Base-by-base conservation (phyloP, 2,888 invertebrate genomes). In the Polyommatus iphigenia region DNA sequence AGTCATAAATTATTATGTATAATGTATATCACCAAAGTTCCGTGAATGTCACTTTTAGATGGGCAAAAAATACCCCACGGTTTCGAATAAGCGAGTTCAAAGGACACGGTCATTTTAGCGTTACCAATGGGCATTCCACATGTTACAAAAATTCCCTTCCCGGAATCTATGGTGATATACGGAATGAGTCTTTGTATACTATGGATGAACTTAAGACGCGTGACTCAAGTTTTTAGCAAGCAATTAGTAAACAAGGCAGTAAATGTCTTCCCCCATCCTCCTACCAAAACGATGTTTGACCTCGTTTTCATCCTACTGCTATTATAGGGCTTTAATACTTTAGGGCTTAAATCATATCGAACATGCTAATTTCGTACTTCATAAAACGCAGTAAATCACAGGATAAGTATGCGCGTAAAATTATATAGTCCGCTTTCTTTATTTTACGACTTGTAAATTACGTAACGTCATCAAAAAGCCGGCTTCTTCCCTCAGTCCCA, bases 401-500 rank as follows among this genome's bases (percentile, higher is more conserved):
- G 67, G 29, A 29, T 32, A 32, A 67, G 15, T 29, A 67, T 67
- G 29, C 29, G 29, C 67, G 29, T 32, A 29, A 67, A 67, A 32
- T 67, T 67, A 32, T 32, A 67, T 67, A 67, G 29, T 15, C 29
- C 67, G 67, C 67, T 67, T 67, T 67, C 67, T 15, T 67, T 67
- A 29, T 67, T 67, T 67, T 32, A 67, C 29, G 67, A 67, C 29
- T 67, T 67, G 67, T 67, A 67, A 67, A 32, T 67, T 67, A 67
- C 29, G 29, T 5, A 67, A 67, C 67, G 62, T 67, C 59, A 67
- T 15, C 15, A 29, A 67, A 29, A 67, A 10, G 29, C 29, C 67
- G 67, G 29, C 67, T 15, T 29, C 29, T 24, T 15, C 8, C 41
- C 10, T 41, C 41, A 41, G 41, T 29, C 46, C 18, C 72, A 41